Evolutionary conservation across 2,888 invertebrate species (phyloP), one percentile per base, ranked within the genome.

Genomic region (Rhogogaster chlorosoma): DNA sequence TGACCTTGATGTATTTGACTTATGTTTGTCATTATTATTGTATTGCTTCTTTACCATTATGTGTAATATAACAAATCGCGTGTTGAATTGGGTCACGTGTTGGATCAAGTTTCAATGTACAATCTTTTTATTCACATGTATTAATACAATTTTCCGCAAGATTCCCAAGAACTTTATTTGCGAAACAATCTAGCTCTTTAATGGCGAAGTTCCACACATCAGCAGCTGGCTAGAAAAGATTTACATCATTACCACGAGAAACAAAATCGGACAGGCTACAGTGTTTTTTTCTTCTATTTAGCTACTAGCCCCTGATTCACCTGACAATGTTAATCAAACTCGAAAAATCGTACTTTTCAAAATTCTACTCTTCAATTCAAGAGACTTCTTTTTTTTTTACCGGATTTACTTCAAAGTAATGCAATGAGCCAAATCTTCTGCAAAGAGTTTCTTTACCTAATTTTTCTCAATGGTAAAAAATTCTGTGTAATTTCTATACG

Each of bases 1-100:
- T 61, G 61, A 61, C 61, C 61, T 61, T 61, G 26, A 26, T 53
- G 53, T 53, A 53, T 53, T 53, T 53, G 53, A 53, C n/a, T 53
- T 53, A 53, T 53, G 4, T 45, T 45, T 53, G n/a, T 7, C n/a
- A 53, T 53, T n/a, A n/a, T 53, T 53, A 61, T 61, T 22, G 9
- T 61, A 26, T 26, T 61, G 26, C 6, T 61, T 22, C 12, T 61
- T 61, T 12, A 61, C 26, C 22, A 61, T 61, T 61, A 26, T 9
- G 26, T 61, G 26, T 61, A 26, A 61, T 61, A 26, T 61, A 61
- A 6, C 4, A 61, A 61, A 10, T 10, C 61, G 9, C 5, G 3
- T 26, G 61, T 61, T 26, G 26, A 61, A 26, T 61, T 61, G 61
- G 61, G 61, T 61, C 61, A 61, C 61, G 12, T 26, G 22, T 61